Percentiles rank a stretch among this genome's conserved stretches.
These are phyloP conservation scores for Scaptomyza parva DNA, from an alignment of 2,888 invertebrate genomes.

Conservation along the genomic window DNA sequence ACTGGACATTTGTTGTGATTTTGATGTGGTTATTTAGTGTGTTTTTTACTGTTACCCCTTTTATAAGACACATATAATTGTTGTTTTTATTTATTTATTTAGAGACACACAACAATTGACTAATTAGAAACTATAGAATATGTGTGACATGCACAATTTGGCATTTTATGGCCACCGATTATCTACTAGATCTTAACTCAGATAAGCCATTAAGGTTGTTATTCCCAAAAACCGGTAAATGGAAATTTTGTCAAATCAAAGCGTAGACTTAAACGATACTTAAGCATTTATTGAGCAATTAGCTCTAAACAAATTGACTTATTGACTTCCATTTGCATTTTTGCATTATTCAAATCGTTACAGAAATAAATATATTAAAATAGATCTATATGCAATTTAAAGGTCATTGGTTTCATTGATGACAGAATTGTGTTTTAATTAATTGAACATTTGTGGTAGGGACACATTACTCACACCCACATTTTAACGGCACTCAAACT, in stretches of 20 bases:
- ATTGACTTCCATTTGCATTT: slow-evolving; percentile 34
- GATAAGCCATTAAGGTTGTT: slow-evolving; percentile 12
- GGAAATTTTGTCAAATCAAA: slow-evolving; percentile 56
- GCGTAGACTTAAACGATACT: not conserved
- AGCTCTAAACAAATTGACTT: slow-evolving; percentile 41
- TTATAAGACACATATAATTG: slow-evolving; percentile 20
- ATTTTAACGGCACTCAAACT: slow-evolving; percentile 14
- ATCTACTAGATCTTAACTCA: slow-evolving; percentile 15
- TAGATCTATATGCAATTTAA: slow-evolving; percentile 5
- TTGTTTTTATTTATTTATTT: not conserved
- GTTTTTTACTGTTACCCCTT: slow-evolving; percentile 45
- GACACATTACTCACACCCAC: slow-evolving; percentile 38
- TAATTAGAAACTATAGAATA: slow-evolving; percentile 65
- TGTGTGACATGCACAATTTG: slow-evolving; percentile 43
- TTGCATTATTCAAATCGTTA: slow-evolving; percentile 22
- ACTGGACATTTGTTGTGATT: slow-evolving; percentile 55
- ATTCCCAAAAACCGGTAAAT: slow-evolving; percentile 23
- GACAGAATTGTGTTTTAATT: slow-evolving; percentile 1
- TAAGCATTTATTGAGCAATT: slow-evolving; percentile 37
- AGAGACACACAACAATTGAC: slow-evolving; percentile 20
- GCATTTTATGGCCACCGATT: slow-evolving; percentile 47
- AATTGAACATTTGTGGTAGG: not conserved
- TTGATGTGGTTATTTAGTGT: slow-evolving; percentile 37
- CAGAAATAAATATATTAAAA: not conserved
- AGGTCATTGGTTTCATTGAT: slow-evolving; percentile 35